These are phyloP conservation scores for Anneissia japonica DNA, from an alignment of 35 echinoderm and acorn worm genomes.

Conservation along the genomic window DNA sequence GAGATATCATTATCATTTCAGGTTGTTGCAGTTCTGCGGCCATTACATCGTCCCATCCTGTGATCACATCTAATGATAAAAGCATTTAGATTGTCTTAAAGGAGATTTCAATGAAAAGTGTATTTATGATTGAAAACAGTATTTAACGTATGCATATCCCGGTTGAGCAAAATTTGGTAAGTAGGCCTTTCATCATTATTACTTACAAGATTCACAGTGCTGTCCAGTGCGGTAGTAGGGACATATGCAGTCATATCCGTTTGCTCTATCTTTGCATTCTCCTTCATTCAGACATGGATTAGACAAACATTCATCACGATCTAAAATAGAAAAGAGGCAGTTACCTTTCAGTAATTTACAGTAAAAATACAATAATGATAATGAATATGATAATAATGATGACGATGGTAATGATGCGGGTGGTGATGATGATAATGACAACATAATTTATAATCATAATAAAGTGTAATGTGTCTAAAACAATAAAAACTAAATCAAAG, in stretches of 20 bases:
- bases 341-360: neutral
- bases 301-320: conserved; percentile 9
- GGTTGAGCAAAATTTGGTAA: too few relatives aligned
- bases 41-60: neutral
- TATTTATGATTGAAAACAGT: too few relatives aligned
- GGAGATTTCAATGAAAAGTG: too few relatives aligned
- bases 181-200: too few relatives aligned
- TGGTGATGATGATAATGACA: too few relatives aligned
- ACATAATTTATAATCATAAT: too few relatives aligned
- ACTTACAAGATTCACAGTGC: conserved; percentile 10
- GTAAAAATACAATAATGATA: too few relatives aligned
- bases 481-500: neutral
- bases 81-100: too few relatives aligned
- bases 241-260: neutral
- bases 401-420: too few relatives aligned
- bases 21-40: neutral
- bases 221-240: neutral
- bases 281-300: neutral
- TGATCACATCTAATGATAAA: neutral
- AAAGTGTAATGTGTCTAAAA: too few relatives aligned
- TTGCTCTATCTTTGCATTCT: neutral
- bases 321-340: neutral
- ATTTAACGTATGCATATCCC: too few relatives aligned
- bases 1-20: neutral
- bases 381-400: too few relatives aligned